These are phyloP conservation scores for Nematostella vectensis DNA, from an alignment of 92 coral and sea anemone genomes.

Conservation along the genomic window DNA sequence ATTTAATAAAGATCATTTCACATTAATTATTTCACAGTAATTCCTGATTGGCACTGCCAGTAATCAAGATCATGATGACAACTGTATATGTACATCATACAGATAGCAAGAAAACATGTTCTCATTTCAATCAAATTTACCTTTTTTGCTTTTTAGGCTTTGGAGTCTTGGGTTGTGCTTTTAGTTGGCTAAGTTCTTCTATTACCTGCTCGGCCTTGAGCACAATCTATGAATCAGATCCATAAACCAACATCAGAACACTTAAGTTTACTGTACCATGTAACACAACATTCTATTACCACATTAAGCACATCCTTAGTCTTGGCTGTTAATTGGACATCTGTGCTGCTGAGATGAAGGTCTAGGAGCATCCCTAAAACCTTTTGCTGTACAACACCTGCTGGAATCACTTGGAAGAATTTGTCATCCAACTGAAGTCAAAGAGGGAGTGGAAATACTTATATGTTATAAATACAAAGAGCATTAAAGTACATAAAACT, in stretches of 20 bases:
- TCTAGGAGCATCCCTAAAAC: conserved; percentile 52
- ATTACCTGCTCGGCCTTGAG: conserved; percentile 58
- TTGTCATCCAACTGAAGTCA: conserved; percentile 45
- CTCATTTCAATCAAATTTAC: no score
- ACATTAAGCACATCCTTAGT: conserved; percentile 44
- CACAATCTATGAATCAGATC: background rate
- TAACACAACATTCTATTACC: no score
- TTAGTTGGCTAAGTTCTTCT: conserved; percentile 55
- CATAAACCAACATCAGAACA: background rate
- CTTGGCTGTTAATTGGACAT: conserved; percentile 31
- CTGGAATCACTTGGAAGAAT: conserved; percentile 73
- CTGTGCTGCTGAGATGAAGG: conserved; percentile 32
- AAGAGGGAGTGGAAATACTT: background rate
- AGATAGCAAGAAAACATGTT: no score
- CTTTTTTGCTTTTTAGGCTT: conserved; percentile 69
- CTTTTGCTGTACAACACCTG: conserved; percentile 44
- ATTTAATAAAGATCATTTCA: no score
- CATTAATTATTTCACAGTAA: no score
- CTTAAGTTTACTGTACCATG: no score
- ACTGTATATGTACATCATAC: no score
- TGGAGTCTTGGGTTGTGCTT: conserved; percentile 37
- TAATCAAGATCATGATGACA: no score
- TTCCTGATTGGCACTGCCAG: no score
- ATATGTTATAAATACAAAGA: background rate
- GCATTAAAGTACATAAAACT: background rate